Evolutionary conservation across 2,113 vertebrate genomes (phyloP).

Genomic region (Epinephelus moara): DNA sequence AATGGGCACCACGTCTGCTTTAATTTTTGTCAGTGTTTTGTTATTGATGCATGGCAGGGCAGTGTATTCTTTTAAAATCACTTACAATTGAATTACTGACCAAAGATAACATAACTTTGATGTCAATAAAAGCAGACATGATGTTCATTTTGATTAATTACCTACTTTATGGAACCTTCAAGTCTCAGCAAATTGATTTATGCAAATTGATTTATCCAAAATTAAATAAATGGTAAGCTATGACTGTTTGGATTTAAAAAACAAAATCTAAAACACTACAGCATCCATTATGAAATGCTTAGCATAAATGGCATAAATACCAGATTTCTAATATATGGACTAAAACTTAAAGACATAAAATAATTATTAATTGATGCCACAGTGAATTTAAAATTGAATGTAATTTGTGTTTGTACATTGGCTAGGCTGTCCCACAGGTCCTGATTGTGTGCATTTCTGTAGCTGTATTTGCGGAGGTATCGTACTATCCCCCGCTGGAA

Average conservation of each 20-base stretch:
- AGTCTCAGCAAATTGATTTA: neutral
- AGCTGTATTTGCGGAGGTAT: constrained; percentile 85
- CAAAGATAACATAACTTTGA: neutral
- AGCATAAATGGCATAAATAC: neutral
- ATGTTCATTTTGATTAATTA: constrained; percentile 21
- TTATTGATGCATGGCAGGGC: neutral
- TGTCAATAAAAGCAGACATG: constrained; percentile 5
- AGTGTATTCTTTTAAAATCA: neutral
- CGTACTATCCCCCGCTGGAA: constrained; percentile 86
- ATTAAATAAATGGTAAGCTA: neutral
- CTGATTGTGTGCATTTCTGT: constrained; percentile 84
- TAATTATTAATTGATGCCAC: neutral
- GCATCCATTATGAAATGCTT: neutral
- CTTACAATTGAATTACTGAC: neutral
- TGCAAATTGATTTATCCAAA: no score
- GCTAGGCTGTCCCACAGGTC: constrained; percentile 86
- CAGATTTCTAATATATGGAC: neutral
- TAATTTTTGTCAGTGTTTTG: neutral
- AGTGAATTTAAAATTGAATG: neutral
- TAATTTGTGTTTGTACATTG: constrained; percentile 73
- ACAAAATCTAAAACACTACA: neutral
- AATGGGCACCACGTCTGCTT: constrained; percentile 6
- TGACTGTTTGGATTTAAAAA: neutral
- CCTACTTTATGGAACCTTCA: neutral
- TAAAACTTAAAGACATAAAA: neutral